Base-by-base conservation (phyloP, 2,797 vertebrate genomes). In the Echiichthys vipera region DNA sequence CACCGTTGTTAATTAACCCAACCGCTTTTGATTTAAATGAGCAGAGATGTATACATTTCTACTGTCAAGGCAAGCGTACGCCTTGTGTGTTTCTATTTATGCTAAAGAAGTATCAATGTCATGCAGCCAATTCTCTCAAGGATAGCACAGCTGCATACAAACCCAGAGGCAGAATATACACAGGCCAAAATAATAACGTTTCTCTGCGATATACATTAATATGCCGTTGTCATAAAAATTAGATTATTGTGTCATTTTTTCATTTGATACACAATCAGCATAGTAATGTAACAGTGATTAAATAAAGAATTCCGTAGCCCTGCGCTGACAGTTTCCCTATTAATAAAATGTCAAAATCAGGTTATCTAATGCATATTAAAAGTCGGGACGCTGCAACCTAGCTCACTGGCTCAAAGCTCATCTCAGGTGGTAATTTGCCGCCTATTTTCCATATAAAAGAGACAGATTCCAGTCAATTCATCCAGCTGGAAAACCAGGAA, bases 261-360 rank as follows among this genome's bases (percentile, higher is more conserved):
- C 64, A 80, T 89, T 84, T 75, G 53, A 84, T 79, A 74, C 83
- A 88, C 76, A 90, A 84, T 92, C 89, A 84, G 81, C 71, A 80
- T 71, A 74, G 66, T 86, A 84, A 90, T 84, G 51, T 80, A 86
- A 56, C 75, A 53, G 53, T 90, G 81, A 93, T 92, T 85, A 86
- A 93, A 92, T 88, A 83, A 83, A 83, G 73, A 86, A 84, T 70
- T 66, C 82, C 39, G 58, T 74, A 39, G 81, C 71, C 50, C 69
- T 57, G 54, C 20, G 49, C 81, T 87, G 91, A 91, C 92, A 92
- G 84, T 77, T 88, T 84, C 79, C 77, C 82, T 84, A 91, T 93
- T 93, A 92, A 91, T 93, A 85, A 92, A 89, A 90, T 86, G 91
- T 91, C 91, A 93, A 74, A 93, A 93, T 91, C 87, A 66, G 81